Conservation (phyloP, 2,888 invertebrate species). For the Trichogramma dendrolimi region DNA sequence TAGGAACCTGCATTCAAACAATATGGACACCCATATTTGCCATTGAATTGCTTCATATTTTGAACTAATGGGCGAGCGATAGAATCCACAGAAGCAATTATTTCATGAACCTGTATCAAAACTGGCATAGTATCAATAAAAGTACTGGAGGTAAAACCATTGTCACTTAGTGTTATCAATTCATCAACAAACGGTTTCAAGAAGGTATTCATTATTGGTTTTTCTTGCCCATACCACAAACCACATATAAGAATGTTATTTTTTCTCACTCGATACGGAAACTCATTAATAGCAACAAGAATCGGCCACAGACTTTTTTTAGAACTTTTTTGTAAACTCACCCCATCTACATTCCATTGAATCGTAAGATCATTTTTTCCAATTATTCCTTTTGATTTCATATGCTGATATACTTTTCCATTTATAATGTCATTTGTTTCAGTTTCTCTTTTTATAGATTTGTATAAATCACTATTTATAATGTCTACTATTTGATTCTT, state of each 20-base stretch:
- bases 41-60: conserved; percentile 23
- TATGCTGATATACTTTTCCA: conserved; percentile 1
- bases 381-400: neutral
- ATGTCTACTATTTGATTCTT: conserved; percentile 9
- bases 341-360: conserved; percentile 13
- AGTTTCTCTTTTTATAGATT: neutral
- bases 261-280: conserved; percentile 5
- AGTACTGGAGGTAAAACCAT: neutral
- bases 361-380: conserved; percentile 5
- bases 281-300: conserved; percentile 8
- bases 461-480: conserved; percentile 6
- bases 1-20: conserved; percentile 19
- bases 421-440: conserved; percentile 13
- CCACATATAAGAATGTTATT: conserved; percentile 11
- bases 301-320: conserved; percentile 5
- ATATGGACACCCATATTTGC: conserved; percentile 25
- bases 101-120: neutral
- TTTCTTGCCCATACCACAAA: conserved; percentile 4
- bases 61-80: conserved; percentile 11
- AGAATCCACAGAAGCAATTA: conserved; percentile 20
- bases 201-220: conserved; percentile 2
- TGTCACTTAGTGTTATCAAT: neutral
- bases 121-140: neutral
- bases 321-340: neutral
- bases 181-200: conserved; percentile 12